Evolutionary conservation across 23 tunicate genomes (phyloP), one percentile per base, ranked within the genome.

Genomic region (Diplosoma virens): DNA sequence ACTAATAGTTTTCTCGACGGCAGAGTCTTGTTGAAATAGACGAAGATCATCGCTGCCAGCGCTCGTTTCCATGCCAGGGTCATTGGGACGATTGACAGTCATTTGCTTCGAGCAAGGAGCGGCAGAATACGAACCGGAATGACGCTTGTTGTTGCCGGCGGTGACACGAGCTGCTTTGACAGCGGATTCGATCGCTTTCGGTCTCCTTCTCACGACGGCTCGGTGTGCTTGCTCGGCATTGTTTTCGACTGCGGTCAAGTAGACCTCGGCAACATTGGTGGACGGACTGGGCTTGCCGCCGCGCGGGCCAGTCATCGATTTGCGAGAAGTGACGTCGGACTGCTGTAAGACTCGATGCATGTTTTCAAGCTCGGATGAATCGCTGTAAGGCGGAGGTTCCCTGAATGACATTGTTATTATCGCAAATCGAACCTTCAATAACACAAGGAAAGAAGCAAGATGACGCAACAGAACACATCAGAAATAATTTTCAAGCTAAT

Each of bases 61-160:
- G 33, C 37, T 58, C 9, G 64, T 24, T 0, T 0, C 20, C 30
- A 67, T 26, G 33, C 58, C 20, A 0, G 37, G 45, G 1, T 73
- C 85, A 26, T 81, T 46, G 21, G 58, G 26, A 0, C 80, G 76
- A 20, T 71, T 80, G 20, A 34, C 41, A 22, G 58, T 74, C 50
- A 59, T 63, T 32, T 92, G 97, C 59, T 92, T 92, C 27, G 97
- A 59, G 45, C 73, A 61, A 0, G 93, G 78, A 5, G 87, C 92
- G 0, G 92, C 83, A 0, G 97, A 92, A 54, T 85, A 92, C 25
- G 97, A 92, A 4, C 86, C 85, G 25, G 97, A 89, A 30, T 92
- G 97, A 18, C 97, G 82, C 64, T 92, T 92, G 63, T 82, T 69
- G 81, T 53, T 80, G 69, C 58, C 35, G 69, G 31, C 79, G 0